Evolutionary conservation across 2,797 vertebrate species (phyloP), one percentile per base, ranked within the genome.

Genomic region (Sparidentex hasta): DNA sequence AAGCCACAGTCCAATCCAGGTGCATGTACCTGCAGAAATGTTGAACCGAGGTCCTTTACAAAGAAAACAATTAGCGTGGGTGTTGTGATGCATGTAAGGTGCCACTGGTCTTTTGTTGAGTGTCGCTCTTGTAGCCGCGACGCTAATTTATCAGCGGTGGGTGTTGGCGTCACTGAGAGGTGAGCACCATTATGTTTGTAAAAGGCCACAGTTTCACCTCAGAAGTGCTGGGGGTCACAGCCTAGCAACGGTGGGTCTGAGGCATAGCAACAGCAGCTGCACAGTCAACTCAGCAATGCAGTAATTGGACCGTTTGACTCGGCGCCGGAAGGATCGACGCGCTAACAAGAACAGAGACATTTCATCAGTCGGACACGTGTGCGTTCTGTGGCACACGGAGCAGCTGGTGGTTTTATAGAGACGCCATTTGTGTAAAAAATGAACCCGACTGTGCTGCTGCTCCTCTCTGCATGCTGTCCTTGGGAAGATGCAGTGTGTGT

Each of bases 231-330:
- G 64, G 64, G 81, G 86, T 86, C 81, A 78, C 46, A 88, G 87
- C 90, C 65, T 93, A 86, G 93, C 92, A 93, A 90, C 90, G 51
- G 75, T 25, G 58, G 76, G 63, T 84, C 81, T 75, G 70, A 63
- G 65, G 77, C 89, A 81, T 91, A 85, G 91, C 88, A 93, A 93
- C 91, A 81, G 85, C 83, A 81, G 72, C 71, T 17, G 23, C 76
- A 51, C 46, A 74, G 48, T 63, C 59, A 20, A 66, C 73, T 81
- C 85, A 74, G 83, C 69, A 9, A 72, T 38, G 67, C 63, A 20
- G 58, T 86, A 85, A 91, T 82, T 87, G 88, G 81, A 81, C 80
- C 84, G 82, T 68, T 68, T 78, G 75, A 68, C n/a, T 83, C 58
- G 4, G 50, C 4, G 80, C 58, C 20, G 5, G 25, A 33, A 68